Percentiles rank a stretch among this genome's conserved stretches.
Evolutionary conservation across 2,797 vertebrate genomes (phyloP).

Genomic region (Cryptoblepharus egeriae): DNA sequence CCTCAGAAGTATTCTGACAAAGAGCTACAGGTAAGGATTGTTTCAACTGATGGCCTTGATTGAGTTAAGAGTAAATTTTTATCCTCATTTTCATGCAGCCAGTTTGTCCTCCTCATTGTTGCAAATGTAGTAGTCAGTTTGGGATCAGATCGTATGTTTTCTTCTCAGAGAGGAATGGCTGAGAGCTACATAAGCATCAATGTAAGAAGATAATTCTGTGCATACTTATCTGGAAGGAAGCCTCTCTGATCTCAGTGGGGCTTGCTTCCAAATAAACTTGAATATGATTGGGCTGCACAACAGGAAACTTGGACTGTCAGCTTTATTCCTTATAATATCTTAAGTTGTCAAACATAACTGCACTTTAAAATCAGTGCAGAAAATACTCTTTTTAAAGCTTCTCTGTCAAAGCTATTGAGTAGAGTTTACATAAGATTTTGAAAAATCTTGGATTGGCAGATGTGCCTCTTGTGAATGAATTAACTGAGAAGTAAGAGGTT

Average conservation of each 20-base stretch:
- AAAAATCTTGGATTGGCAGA: rapidly evolving
- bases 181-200: neutral
- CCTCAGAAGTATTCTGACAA: conserved; percentile 97
- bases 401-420: neutral
- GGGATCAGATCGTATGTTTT: rapidly evolving
- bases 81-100: too few relatives aligned
- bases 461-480: neutral
- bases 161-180: rapidly evolving
- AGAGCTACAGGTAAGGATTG: conserved; percentile 88
- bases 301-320: neutral
- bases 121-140: rapidly evolving
- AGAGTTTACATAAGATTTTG: neutral
- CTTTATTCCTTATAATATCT: neutral
- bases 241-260: too few relatives aligned
- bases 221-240: neutral
- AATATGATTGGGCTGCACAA: neutral
- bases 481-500: neutral
- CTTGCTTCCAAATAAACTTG: neutral
- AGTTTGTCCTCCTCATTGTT: neutral
- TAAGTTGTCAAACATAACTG: too few relatives aligned
- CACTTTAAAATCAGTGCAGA: neutral
- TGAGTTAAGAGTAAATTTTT: neutral
- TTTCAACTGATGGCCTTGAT: neutral
- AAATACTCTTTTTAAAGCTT: too few relatives aligned
- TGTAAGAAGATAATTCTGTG: neutral